phyloP scores from a whole-genome alignment of 2,888 invertebrate species.

The Hesperia comma region DNA sequence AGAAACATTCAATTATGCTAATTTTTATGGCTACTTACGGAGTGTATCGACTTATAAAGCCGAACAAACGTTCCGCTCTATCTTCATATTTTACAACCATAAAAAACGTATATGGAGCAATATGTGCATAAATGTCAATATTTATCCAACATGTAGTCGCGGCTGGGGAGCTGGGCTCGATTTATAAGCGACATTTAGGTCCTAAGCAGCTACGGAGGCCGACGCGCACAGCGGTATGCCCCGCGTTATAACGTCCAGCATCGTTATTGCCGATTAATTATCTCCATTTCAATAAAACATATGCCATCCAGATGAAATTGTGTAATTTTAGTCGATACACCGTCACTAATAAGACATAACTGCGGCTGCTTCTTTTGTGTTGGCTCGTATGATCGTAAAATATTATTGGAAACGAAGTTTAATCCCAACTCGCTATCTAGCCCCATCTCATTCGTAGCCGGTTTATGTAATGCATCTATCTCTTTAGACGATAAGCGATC shows the following conservation, averaged over 20 bases:
- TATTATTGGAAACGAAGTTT: slow-evolving; percentile 64
- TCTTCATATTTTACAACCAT: slow-evolving; percentile 81
- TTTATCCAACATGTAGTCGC: slow-evolving; percentile 61
- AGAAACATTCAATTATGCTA: slow-evolving; percentile 78
- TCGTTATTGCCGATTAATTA: slow-evolving; percentile 83
- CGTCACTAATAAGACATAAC: slow-evolving; percentile 74
- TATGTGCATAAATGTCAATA: slow-evolving; percentile 83
- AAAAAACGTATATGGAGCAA: slow-evolving; percentile 83
- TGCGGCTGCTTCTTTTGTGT: slow-evolving; percentile 60
- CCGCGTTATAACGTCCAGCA: slow-evolving; percentile 74
- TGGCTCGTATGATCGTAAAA: slow-evolving; percentile 66
- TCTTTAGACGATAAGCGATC: too few species aligned
- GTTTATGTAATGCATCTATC: too few species aligned
- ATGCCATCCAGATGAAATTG: slow-evolving; percentile 75
- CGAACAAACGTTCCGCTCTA: slow-evolving; percentile 66
- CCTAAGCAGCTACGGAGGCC: slow-evolving; percentile 61
- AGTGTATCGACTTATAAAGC: slow-evolving; percentile 67
- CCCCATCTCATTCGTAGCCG: too few species aligned
- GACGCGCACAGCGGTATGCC: slow-evolving; percentile 75
- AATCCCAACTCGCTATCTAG: slow-evolving; percentile 42
- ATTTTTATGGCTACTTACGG: slow-evolving; percentile 76
- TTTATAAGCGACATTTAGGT: slow-evolving; percentile 70
- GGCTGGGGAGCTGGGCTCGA: slow-evolving; percentile 57
- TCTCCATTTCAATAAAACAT: slow-evolving; percentile 80
- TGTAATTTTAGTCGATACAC: slow-evolving; percentile 76